Evolutionary conservation across 2,888 invertebrate species (phyloP).

Genomic region (Pogonocherus hispidulus): DNA sequence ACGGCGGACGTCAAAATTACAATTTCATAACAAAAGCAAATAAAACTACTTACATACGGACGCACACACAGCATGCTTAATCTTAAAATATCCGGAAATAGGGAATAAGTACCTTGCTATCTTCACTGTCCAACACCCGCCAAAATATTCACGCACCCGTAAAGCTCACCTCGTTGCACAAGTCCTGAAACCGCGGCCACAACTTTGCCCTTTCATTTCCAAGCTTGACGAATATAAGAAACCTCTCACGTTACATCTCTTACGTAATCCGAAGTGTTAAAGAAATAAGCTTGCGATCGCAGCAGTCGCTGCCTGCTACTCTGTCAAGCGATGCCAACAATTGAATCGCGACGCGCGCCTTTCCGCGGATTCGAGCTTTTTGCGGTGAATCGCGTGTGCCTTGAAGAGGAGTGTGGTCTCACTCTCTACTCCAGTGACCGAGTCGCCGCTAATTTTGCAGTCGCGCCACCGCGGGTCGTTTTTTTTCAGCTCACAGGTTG

Average conservation of each 20-base stretch:
- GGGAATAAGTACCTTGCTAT: conserved; percentile 20
- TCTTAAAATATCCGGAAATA: too few relatives aligned
- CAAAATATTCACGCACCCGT: not conserved
- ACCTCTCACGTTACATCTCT: not conserved
- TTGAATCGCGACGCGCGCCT: conserved; percentile 8
- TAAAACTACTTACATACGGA: too few relatives aligned
- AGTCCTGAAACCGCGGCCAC: conserved; percentile 11
- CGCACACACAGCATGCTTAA: too few relatives aligned
- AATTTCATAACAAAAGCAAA: too few relatives aligned
- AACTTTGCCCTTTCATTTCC: conserved; percentile 22
- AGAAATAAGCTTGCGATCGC: not conserved
- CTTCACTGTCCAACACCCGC: not conserved
- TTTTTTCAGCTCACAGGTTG: too few relatives aligned
- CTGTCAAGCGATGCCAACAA: not conserved
- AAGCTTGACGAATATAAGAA: too few relatives aligned
- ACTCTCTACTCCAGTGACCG: conserved; percentile 64
- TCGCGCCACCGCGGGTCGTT: too few relatives aligned
- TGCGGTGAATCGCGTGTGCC: conserved; percentile 22
- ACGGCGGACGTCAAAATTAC: too few relatives aligned
- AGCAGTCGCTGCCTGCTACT: not conserved
- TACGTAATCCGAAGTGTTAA: not conserved
- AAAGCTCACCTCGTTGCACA: conserved; percentile 7
- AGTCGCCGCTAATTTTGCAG: conserved; percentile 47
- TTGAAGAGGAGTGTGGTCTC: conserved; percentile 42
- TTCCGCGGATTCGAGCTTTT: conserved; percentile 14